Base-by-base conservation (phyloP, 1,140 invertebrate species). In the Lineus longissimus region DNA sequence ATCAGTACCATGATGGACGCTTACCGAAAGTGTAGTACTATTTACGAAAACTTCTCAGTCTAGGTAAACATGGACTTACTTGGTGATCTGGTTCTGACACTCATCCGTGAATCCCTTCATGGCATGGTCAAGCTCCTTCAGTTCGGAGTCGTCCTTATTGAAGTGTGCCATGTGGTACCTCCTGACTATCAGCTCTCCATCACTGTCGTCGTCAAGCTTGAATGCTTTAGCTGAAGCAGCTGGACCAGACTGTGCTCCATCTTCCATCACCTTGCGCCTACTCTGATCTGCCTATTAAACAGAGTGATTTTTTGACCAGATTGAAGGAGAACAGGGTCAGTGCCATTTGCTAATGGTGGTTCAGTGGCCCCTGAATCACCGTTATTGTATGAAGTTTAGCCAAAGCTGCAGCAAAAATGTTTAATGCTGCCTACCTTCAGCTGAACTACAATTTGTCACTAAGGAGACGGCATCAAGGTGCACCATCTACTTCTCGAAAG, bases 31-130 rank as follows among this genome's bases (percentile, higher is more conserved):
- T 19, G 40, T 43, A 43, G 19, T 43, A 43, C 40, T 13, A 43
- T 43, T 43, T 43, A 43, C 40, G 11, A 36, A 36, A 36, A 4
- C 33, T 36, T 4, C 4, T 36, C 6, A 36, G 33, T 36, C 4
- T 15, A 36, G 4, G 33, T 36, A 36, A 4, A 36, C 15, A 15
- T 25, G 59, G n/a, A 66, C 73, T 73, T 71, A 88, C 87, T 88
- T 90, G 68, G 93, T 96, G 45, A 98, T 96, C 25, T 90, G 85
- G 75, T 98, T 96, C 45, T 93, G 97, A 69, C 88, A 90, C 30
- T 86, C 83, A 77, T 95, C 91, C 6, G 97, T 84, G 1, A 86
- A 73, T 17, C 77, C 84, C 82, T 98, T 98, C 80, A 97, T 96
- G 69, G 89, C 87, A 55, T 88, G 85, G 82, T 99, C 97, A 0